Conservation (phyloP, 2,113 vertebrate genomes). For the Etia nguti region DNA sequence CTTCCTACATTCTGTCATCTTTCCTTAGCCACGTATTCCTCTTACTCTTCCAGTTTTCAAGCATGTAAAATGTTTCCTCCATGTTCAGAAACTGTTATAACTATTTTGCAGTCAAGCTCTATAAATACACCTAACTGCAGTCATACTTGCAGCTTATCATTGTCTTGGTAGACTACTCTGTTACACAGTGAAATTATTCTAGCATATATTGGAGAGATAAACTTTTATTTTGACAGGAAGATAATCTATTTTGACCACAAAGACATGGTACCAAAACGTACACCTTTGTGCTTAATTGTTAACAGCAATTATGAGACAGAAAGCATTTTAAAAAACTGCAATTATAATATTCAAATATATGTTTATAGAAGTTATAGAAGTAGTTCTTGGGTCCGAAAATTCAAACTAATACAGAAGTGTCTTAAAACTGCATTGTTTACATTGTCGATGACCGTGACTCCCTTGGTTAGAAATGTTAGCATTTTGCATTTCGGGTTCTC, state of each 20-base stretch:
- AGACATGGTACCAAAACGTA: not conserved
- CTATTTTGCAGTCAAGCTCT: not conserved
- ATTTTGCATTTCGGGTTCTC: not conserved
- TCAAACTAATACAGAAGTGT: not conserved
- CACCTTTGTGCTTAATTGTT: not conserved
- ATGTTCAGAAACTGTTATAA: not conserved
- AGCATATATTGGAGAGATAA: not conserved
- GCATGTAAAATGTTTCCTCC: not conserved
- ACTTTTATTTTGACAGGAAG: not conserved
- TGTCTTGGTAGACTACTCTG: not conserved
- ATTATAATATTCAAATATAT: not conserved
- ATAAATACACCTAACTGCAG: not conserved
- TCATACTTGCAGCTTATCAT: not conserved
- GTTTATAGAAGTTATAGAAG: not conserved
- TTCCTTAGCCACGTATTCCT: not conserved
- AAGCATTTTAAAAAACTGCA: not conserved
- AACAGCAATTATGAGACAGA: not conserved
- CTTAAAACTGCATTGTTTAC: not conserved
- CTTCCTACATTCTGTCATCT: not conserved
- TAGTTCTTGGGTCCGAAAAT: fast-evolving
- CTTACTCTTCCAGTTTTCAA: not conserved
- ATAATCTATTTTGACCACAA: not conserved
- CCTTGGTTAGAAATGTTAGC: not conserved
- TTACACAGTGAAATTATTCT: not conserved
- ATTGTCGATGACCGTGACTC: fast-evolving